These are phyloP conservation scores for Tinamus guttatus DNA, from an alignment of 2,113 vertebrate species.

Conservation along the genomic window DNA sequence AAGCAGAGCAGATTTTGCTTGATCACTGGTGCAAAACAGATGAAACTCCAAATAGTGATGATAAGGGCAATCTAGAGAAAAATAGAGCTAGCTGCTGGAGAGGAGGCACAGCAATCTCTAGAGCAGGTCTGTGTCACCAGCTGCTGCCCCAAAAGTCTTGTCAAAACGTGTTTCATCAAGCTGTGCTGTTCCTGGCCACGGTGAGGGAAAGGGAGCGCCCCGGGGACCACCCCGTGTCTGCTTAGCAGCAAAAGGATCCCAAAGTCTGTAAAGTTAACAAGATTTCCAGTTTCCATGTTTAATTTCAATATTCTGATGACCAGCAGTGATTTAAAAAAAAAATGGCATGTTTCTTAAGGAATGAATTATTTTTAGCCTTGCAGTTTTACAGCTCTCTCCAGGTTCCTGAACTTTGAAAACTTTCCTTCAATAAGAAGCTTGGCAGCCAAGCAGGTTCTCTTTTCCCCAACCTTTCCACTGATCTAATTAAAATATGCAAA, in stretches of 20 bases:
- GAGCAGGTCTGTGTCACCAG: neutral
- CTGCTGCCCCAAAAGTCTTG: neutral
- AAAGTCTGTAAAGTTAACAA: neutral
- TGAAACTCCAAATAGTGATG: neutral
- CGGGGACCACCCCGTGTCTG: neutral
- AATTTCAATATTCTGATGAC: conserved; percentile 13
- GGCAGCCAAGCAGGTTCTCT: conserved; percentile 36
- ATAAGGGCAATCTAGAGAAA: neutral
- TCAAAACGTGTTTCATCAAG: neutral
- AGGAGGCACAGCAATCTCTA: neutral
- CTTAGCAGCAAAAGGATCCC: neutral
- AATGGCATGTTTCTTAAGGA: conserved; percentile 27
- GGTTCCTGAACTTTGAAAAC: conserved; percentile 58
- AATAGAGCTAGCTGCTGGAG: neutral
- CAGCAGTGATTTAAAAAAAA: neutral
- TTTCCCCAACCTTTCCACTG: conserved; percentile 42
- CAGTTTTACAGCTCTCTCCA: conserved; percentile 53
- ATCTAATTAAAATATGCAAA: conserved; percentile 71
- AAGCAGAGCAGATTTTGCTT: neutral
- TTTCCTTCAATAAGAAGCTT: conserved; percentile 55
- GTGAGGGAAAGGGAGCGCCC: neutral
- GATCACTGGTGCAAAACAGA: neutral
- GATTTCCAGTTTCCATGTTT: conserved; percentile 1
- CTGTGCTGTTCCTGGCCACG: neutral
- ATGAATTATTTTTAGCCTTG: conserved; percentile 29